A percentile compares a stretch with the other conserved stretches of the same genome.
Evolutionary conservation across 2,888 invertebrate species (phyloP).

Genomic region (Noctua comes): DNA sequence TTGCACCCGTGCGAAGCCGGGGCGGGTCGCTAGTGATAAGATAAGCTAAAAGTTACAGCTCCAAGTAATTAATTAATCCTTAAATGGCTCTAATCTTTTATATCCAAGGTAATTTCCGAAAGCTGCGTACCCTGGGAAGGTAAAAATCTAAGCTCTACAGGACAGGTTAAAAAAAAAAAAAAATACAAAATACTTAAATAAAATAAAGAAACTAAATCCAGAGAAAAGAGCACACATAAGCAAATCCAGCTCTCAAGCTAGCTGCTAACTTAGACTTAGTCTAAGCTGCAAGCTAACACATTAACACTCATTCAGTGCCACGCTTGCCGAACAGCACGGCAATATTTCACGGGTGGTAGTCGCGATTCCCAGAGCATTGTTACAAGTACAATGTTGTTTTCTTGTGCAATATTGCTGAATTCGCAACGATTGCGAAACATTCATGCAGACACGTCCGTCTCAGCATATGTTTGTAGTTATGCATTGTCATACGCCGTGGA

Average conservation of each 20-base stretch:
- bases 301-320: conserved; percentile 51
- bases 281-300: conserved; percentile 40
- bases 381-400: conserved; percentile 85
- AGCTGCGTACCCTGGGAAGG: background rate
- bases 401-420: conserved; percentile 87
- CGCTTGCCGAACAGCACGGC: conserved; percentile 60
- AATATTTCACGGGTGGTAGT: conserved; percentile 75
- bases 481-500: conserved; percentile 77
- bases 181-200: background rate
- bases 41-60: background rate
- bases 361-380: conserved; percentile 84
- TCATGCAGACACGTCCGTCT: conserved; percentile 80
- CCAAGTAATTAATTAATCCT: background rate
- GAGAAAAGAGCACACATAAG: background rate
- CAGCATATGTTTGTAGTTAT: conserved; percentile 78
- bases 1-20: too few species aligned
- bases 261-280: background rate
- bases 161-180: background rate
- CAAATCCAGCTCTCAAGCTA: conserved; percentile 10
- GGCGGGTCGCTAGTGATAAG: too few species aligned
- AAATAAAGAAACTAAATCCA: conserved; percentile 9
- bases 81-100: background rate
- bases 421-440: conserved; percentile 83
- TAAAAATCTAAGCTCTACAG: background rate
- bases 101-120: background rate